phyloP scores from a whole-genome alignment of 2,113 vertebrate genomes.

The Pitta sordida region DNA sequence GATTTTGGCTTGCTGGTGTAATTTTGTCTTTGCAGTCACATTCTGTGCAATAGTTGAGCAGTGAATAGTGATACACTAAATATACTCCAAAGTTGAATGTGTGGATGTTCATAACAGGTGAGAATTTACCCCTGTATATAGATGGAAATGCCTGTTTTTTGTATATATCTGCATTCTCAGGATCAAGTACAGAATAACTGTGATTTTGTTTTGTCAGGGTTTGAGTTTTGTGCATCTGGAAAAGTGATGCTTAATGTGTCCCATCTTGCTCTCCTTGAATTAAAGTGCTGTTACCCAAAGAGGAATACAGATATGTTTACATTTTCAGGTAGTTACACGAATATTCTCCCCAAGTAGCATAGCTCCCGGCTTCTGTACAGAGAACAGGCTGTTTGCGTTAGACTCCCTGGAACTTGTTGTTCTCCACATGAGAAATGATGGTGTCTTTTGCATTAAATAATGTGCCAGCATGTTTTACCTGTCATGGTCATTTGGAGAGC shows the following conservation, averaged over 20 bases:
- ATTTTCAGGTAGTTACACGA: constrained; percentile 3
- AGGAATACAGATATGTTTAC: not conserved
- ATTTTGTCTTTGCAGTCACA: not conserved
- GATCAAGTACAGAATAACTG: not conserved
- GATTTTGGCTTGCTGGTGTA: not conserved
- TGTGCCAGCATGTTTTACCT: not conserved
- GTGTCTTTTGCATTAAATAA: not conserved
- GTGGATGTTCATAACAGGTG: not conserved
- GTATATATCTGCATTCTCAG: not conserved
- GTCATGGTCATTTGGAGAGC: not conserved
- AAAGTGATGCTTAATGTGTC: not conserved
- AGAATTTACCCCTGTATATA: not conserved
- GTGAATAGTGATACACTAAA: not conserved
- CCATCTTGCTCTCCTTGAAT: not conserved
- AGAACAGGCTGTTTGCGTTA: not conserved
- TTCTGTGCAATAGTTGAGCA: not conserved
- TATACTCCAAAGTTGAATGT: not conserved
- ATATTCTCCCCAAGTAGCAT: not conserved
- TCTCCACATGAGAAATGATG: not conserved
- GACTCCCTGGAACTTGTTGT: not conserved
- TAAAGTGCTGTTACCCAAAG: not conserved
- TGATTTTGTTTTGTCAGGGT: not conserved
- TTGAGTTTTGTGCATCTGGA: not conserved
- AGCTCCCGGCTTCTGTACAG: not conserved
- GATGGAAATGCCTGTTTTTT: not conserved